Evolutionary conservation across 1,140 invertebrate genomes (phyloP).

Genomic region (Planococcus citri): DNA sequence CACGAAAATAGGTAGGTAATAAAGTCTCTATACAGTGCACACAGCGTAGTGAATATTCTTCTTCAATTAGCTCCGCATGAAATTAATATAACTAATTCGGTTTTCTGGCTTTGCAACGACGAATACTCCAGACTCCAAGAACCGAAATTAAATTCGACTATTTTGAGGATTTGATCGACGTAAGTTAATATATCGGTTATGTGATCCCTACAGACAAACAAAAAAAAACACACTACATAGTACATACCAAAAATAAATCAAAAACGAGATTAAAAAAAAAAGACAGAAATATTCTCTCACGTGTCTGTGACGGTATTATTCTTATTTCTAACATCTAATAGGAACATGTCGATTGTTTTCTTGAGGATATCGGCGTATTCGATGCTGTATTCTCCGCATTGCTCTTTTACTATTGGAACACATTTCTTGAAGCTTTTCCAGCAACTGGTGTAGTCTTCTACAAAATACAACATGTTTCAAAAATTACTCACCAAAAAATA

Average conservation of each 20-base stretch:
- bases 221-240: not conserved
- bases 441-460: not conserved
- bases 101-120: not conserved
- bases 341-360: not conserved
- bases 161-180: not conserved
- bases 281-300: too few relatives aligned
- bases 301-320: not conserved
- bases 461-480: not conserved
- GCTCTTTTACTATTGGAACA: not conserved
- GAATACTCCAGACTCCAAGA: slow-evolving; percentile 5
- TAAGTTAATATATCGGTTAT: not conserved
- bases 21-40: too few relatives aligned
- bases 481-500: too few relatives aligned
- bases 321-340: not conserved
- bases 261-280: too few relatives aligned
- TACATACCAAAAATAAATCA: too few relatives aligned
- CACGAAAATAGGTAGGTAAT: too few relatives aligned
- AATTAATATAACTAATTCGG: not conserved
- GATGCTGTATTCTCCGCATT: not conserved
- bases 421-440: not conserved
- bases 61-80: not conserved
- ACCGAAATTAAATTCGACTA: slow-evolving; percentile 6
- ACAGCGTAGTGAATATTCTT: too few relatives aligned
- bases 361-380: not conserved
- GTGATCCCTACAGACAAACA: not conserved